Evolutionary conservation across 2,113 vertebrate genomes (phyloP), one percentile per base, ranked within the genome.

Genomic region (Proterorhinus semilunaris): DNA sequence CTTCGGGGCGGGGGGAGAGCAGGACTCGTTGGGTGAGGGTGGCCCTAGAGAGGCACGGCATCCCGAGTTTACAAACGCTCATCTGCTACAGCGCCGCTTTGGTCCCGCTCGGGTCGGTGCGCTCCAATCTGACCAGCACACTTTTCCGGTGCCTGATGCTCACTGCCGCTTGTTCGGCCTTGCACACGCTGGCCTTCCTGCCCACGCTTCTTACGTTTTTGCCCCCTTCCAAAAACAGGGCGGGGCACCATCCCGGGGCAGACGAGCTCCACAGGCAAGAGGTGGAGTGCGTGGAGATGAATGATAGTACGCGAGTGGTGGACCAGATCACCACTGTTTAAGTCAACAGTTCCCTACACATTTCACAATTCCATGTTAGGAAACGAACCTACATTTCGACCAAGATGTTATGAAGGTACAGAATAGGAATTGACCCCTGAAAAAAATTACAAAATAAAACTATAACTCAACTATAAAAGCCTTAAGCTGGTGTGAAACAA

Each of bases 311-410:
- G 13, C 90, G 95, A 75, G 97, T 99, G 85, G 97, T 99, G 67
- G 98, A 99, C 92, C 97, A 98, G 92, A 99, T 99, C 90, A 99
- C 98, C 86, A 98, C 97, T 58, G 96, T 99, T 85, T 99, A 88
- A 48, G 8, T 17, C 57, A 15, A 13, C 0, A 8, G 1, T 36
- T 8, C n/a, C 17, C 27, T 36, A 36, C 27, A 36, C 27, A 36
- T 36, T 36, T 36, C 27, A 36, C 27, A 36, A 36, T 36, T 3
- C 21, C 1, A 21, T 21, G 21, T 21, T 21, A 21, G 21, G 21
- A 21, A 21, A 21, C 21, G 21, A 21, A 21, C 21, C 21, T 2
- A 36, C 2, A 36, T 36, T 36, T 36, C 27, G 4, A 36, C 27
- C 27, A 36, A 36, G 3, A 36, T 36, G 27, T 36, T 36, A 36